A percentile compares a stretch with the other conserved stretches of the same genome.
Evolutionary conservation across 1,140 invertebrate species (phyloP).

Genomic region (Ditylenchus dipsaci): DNA sequence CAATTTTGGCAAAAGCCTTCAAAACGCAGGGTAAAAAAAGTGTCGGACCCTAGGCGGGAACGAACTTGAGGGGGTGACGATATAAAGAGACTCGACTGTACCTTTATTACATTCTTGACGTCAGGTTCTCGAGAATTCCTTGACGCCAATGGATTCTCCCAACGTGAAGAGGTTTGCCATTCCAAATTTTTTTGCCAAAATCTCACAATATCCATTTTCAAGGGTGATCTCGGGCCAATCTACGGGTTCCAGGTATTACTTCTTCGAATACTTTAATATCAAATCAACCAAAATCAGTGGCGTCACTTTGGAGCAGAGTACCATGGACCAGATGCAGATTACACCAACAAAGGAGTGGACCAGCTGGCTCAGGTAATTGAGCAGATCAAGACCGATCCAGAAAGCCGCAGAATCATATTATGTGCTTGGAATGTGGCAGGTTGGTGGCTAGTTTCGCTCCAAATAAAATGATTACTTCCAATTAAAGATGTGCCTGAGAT

Average conservation of each 20-base stretch:
- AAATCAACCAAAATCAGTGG: constrained; percentile 68
- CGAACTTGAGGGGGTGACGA: too few relatives aligned
- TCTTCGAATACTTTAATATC: too few relatives aligned
- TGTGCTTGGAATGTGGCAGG: constrained; percentile 85
- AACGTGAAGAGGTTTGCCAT: constrained; percentile 68
- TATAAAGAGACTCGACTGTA: too few relatives aligned
- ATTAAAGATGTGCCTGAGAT: constrained; percentile 75
- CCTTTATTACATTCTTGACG: constrained; percentile 25
- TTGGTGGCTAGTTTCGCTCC: constrained; percentile 32
- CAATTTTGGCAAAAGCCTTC: too few relatives aligned
- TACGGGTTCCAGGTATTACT: constrained; percentile 93
- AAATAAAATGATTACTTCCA: neutral
- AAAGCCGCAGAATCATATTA: constrained; percentile 84
- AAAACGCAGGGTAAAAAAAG: too few relatives aligned
- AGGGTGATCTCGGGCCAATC: constrained; percentile 88
- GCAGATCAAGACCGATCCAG: constrained; percentile 76
- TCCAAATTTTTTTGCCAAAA: too few relatives aligned
- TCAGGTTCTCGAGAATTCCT: constrained; percentile 78
- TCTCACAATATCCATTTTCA: too few relatives aligned
- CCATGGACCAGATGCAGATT: constrained; percentile 73
- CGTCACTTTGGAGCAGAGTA: constrained; percentile 94
- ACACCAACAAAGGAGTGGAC: constrained; percentile 76
- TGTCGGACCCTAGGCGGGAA: too few relatives aligned
- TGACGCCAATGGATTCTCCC: constrained; percentile 66
- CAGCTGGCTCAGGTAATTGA: constrained; percentile 78